Base-by-base conservation (phyloP, 2,888 invertebrate species). In the Tromatobia lineatoria region DNA sequence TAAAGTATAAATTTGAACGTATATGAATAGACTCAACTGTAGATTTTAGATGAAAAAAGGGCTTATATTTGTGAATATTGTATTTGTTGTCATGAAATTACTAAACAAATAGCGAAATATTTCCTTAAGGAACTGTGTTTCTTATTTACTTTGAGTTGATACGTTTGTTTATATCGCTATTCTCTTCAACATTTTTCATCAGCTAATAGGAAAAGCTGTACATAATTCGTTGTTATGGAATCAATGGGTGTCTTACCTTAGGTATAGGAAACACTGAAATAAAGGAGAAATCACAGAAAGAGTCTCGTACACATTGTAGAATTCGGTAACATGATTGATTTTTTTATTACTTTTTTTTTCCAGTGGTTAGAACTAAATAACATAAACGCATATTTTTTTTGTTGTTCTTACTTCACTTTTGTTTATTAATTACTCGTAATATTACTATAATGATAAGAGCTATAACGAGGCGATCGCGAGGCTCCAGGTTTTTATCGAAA, bases 281-380 rank as follows among this genome's bases (percentile, higher is more conserved):
- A 50, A 38, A 75, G 73, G 38, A 85, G 20, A 86, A 87, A 83
- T 18, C 66, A 52, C 67, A 81, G n/a, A 57, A 13, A 42, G 34
- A 66, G 1, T 10, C 23, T 18, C 64, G 20, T 11, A 81, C 25
- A 71, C 81, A 64, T 29, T 59, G 50, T 45, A 25, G 11, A 71
- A 8, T 86, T 91, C 90, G 89, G 90, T 93, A 93, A 93, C 92
- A 92, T 91, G 90, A 91, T 92, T 92, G 91, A 92, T 90, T 92
- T 93, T 92, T 92, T 91, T 91, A 92, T 89, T 77, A 57, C 34
- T 78, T 80, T 92, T 91, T 92, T 92, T 90, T 80, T 79, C 88
- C 89, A 89, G 88, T 91, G 90, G 88, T 92, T 92, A 92, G 89
- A 92, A 93, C 93, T 93, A 93, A 93, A 93, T 93, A 93, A 93